Base-by-base conservation (phyloP, 2,113 vertebrate species). In the Dicrurus megarhynchus region DNA sequence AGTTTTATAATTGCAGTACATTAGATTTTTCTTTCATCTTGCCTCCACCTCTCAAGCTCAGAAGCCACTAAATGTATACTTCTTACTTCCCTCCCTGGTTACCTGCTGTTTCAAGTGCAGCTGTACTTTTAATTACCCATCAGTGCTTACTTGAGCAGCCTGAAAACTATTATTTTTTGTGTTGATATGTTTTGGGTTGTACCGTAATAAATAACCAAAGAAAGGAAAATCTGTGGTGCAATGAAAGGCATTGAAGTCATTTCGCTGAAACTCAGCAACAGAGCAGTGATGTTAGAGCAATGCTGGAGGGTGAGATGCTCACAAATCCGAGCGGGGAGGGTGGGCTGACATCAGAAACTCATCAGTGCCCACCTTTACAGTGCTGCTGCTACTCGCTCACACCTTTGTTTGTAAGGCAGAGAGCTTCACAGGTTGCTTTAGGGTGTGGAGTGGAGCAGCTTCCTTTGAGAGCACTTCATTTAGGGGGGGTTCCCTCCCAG, bases 211-310 rank as follows among this genome's bases (percentile, higher is more conserved):
- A 81, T 9, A 68, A 64, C 32, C 27, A 16, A 67, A 47, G 26
- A 41, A 47, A 46, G 33, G 53, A 19, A 76, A 73, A 26, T 18
- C 30, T 50, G 16, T 23, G 70, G 50, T 42, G 59, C 41, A 7
- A 3, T 7, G 9, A 10, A 3, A 56, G 75, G 9, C 5, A 0
- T 4, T 63, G 70, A 33, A 68, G 30, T 46, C 0, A 9, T 50
- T 24, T 27, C 0, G 4, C 30, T 64, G 56, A 50, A 39, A 12
- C 13, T 27, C n/a, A 55, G 65, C 17, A 30, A 9, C 7, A 33
- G 42, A 53, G 22, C 0, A 27, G 17, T 3, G 12, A 19, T 0
- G 1, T 24, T 2, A 10, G 33, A 26, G 23, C 28, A 10, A 1
- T 5, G 28, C 11, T 20, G 2, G 13, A 12, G 82, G 21, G 50